Conservation (phyloP, 2,888 invertebrate genomes). For the Eristalinus sepulchralis region DNA sequence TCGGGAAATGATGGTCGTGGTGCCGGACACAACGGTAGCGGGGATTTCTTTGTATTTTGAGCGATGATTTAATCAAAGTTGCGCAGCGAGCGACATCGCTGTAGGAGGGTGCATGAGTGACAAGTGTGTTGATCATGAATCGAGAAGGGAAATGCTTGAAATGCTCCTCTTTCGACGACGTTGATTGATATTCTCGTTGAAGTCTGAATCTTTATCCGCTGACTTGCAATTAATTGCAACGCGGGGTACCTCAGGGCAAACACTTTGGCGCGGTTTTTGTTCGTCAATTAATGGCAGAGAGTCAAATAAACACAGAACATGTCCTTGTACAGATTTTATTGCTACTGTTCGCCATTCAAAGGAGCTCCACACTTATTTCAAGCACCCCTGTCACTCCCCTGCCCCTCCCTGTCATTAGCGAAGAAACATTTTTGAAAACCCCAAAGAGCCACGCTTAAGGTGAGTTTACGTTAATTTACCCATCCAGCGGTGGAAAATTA, state of each 20-base stretch:
- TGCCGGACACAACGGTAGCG: background rate
- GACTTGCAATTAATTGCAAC: conserved; percentile 17
- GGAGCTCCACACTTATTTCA: too few species aligned
- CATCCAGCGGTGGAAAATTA: conserved; percentile 54
- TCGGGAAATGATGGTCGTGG: background rate
- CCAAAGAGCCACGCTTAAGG: conserved; percentile 65
- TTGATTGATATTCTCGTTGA: conserved; percentile 39
- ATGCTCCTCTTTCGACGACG: conserved; percentile 38
- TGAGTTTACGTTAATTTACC: conserved; percentile 62
- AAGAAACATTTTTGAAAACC: conserved; percentile 60
- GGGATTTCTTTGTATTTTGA: conserved; percentile 39
- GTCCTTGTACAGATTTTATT: too few species aligned
- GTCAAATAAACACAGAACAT: too few species aligned
- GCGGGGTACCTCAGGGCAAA: too few species aligned
- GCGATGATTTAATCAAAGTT: conserved; percentile 62
- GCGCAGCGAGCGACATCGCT: too few species aligned
- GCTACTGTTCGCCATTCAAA: too few species aligned
- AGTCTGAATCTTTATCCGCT: conserved; percentile 10
- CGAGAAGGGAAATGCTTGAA: conserved; percentile 15
- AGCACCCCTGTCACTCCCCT: background rate
- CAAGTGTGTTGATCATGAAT: conserved; percentile 60
- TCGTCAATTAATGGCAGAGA: too few species aligned
- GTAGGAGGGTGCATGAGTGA: conserved; percentile 21
- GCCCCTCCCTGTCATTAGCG: conserved; percentile 45
- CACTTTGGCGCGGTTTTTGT: too few species aligned